phyloP scores from a whole-genome alignment of 1,140 invertebrate species.

The Platyura marginata region DNA sequence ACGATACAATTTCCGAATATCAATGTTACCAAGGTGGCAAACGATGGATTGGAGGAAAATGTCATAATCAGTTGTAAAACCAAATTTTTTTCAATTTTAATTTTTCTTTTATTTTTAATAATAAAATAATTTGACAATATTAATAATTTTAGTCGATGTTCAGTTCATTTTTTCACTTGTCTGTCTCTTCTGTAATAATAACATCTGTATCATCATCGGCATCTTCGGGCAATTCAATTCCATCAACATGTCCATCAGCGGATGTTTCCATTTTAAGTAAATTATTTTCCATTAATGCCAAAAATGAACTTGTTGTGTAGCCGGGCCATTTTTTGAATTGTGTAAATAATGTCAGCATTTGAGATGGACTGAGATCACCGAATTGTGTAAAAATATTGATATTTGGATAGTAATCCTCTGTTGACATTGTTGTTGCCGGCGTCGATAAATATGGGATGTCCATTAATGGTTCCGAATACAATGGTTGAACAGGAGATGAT shows the following conservation, averaged over 20 bases:
- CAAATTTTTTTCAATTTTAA: no score
- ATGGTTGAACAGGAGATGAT: no score
- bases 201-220: no score
- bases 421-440: conserved; percentile 12
- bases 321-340: conserved; percentile 34
- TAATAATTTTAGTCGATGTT: no score
- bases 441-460: conserved; percentile 14
- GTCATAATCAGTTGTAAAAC: no score
- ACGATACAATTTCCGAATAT: not conserved
- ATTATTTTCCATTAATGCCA: conserved; percentile 30
- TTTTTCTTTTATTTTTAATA: no score
- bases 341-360: conserved; percentile 34
- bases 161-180: no score
- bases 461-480: conserved; percentile 12
- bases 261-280: conserved; percentile 18
- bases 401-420: conserved; percentile 25
- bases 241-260: no score
- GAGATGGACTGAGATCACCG: conserved; percentile 31
- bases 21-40: not conserved
- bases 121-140: no score
- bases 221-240: no score
- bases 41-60: not conserved
- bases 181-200: no score
- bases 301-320: conserved; percentile 33
- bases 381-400: conserved; percentile 42